Conservation (phyloP, 2,113 vertebrate species). For the Podiceps cristatus region DNA sequence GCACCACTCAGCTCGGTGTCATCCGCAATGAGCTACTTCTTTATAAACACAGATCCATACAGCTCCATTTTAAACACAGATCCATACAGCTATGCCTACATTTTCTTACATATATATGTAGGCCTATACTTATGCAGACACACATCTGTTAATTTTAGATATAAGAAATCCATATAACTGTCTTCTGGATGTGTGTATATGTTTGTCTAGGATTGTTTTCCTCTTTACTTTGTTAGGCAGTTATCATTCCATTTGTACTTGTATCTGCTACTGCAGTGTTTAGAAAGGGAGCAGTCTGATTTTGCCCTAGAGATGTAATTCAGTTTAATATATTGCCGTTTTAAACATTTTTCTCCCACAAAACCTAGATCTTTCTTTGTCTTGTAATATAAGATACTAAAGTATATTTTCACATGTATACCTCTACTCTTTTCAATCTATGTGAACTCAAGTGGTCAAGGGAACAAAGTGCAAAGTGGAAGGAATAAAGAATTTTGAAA, state of each 20-base stretch:
- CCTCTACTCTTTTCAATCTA: not conserved
- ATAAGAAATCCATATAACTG: not conserved
- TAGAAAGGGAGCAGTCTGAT: not conserved
- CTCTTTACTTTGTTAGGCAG: not conserved
- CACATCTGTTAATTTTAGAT: not conserved
- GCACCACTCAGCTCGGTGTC: too few species aligned
- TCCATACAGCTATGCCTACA: not conserved
- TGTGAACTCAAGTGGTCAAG: not conserved
- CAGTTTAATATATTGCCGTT: not conserved
- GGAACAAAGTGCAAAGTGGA: not conserved
- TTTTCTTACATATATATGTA: not conserved
- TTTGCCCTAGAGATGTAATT: not conserved
- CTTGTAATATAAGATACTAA: not conserved
- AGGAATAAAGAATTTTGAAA: not conserved
- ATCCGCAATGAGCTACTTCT: too few species aligned
- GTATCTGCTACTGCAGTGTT: not conserved
- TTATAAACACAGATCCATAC: too few species aligned
- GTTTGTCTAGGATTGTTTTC: not conserved
- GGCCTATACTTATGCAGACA: not conserved
- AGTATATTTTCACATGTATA: not conserved
- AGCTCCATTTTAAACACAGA: not conserved
- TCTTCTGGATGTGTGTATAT: too few species aligned
- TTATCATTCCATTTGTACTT: not conserved
- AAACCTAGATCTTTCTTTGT: not conserved
- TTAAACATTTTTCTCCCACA: not conserved